Evolutionary conservation across 1,140 invertebrate species (phyloP), one percentile per base, ranked within the genome.

Genomic region (Ostrea denselamellosa): DNA sequence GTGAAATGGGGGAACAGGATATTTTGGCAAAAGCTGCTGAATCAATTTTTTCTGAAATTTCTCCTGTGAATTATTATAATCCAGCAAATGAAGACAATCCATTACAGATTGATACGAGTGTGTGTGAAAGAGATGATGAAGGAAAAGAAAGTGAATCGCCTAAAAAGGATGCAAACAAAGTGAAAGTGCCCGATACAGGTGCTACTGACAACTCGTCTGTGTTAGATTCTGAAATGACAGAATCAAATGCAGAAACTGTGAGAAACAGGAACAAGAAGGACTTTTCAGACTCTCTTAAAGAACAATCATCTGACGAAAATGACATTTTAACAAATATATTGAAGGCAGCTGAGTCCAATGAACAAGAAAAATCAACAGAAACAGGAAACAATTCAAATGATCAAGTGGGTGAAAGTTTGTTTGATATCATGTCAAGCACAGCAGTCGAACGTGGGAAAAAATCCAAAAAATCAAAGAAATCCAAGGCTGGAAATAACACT

Each of bases 11-110:
- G 12, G 82, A 81, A 19, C 56, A 56, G 17, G 95, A 95, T 89
- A 95, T 95, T 82, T 92, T 95, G 53, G 95, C 95, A 8, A 92
- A 94, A 91, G 95, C 95, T 34, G 94, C 94, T 28, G 93, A 95
- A 87, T 95, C 94, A 0, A 95, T 95, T 85, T 95, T 95, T 89
- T 87, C 89, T 7, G 92, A 93, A 22, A 92, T 93, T 17, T 91
- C 91, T n/a, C 90, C 91, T 62, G 90, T 91, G 8, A 89, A 90
- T 17, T 93, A 92, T 87, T 92, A 92, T 90, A 92, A 93, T 86
- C 90, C 91, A 58, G 93, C 92, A 12, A 92, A 93, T 91, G 93
- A 93, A 77, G 93, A 93, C 89, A 92, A 93, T 88, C 93, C 93
- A 17, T 90, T 94, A 12, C 93, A 93, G 71, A 94, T 94, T 52